Percentiles rank a stretch among this genome's conserved stretches.
Evolutionary conservation across 2,797 vertebrate species (phyloP).

Genomic region (Melanotaenia boesemani): DNA sequence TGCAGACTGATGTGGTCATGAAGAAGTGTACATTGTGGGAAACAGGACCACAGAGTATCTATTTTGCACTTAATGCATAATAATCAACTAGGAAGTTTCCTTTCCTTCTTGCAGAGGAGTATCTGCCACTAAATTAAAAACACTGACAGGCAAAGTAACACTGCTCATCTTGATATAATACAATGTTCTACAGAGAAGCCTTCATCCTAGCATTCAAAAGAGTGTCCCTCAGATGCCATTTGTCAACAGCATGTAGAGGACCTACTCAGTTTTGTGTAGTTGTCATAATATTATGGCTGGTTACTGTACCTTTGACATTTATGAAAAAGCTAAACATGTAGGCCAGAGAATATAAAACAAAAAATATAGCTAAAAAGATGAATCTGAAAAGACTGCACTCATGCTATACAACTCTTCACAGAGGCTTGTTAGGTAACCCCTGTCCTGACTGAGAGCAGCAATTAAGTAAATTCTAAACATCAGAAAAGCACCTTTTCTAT

Average conservation of each 20-base stretch:
- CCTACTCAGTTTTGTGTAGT: not conserved
- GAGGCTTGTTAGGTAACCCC: not conserved
- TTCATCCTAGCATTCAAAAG: not conserved
- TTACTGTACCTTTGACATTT: not conserved
- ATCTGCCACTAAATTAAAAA: not conserved
- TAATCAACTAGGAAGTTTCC: not conserved
- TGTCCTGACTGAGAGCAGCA: not conserved
- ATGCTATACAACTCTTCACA: not conserved
- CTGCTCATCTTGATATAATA: not conserved
- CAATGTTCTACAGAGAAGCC: not conserved
- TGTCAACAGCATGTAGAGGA: not conserved
- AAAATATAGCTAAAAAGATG: not conserved
- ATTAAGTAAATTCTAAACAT: not conserved
- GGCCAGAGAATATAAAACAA: too few relatives aligned
- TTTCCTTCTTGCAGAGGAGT: not conserved
- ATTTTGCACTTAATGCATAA: not conserved
- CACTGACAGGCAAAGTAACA: not conserved
- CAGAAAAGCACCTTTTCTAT: not conserved
- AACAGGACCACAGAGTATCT: not conserved
- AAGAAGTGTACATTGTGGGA: conserved; percentile 1
- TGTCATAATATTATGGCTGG: not conserved
- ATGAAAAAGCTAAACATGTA: not conserved
- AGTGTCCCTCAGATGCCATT: not conserved
- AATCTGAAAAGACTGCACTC: not conserved
- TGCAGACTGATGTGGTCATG: conserved; percentile 17